These are phyloP conservation scores for Drosophila pseudoobscura DNA, from an alignment of 1,140 invertebrate species.

Conservation along the genomic window DNA sequence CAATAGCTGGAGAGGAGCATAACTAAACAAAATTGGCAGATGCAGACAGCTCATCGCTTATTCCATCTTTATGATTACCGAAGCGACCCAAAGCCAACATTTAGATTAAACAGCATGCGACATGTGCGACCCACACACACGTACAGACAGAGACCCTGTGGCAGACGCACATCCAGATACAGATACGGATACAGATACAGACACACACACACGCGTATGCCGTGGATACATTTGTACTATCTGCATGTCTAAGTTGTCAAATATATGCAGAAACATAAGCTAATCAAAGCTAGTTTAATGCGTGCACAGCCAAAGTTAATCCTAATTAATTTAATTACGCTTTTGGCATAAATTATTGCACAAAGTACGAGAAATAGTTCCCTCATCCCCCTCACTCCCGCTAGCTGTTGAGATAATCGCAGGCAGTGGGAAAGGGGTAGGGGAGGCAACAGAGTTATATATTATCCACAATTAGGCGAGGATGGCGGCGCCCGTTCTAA, in stretches of 20 bases:
- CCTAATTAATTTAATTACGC: slow-evolving; percentile 82
- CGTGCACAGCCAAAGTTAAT: slow-evolving; percentile 80
- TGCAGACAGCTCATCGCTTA: slow-evolving; percentile 72
- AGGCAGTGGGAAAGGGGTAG: background rate
- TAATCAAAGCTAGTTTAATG: slow-evolving; percentile 81
- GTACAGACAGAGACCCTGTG: slow-evolving; percentile 12
- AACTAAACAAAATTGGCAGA: slow-evolving; percentile 55
- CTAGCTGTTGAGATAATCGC: background rate
- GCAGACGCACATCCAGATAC: background rate
- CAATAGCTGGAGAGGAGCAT: slow-evolving; percentile 15
- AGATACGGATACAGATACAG: background rate
- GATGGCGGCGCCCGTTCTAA: slow-evolving; percentile 61
- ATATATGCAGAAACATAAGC: slow-evolving; percentile 68
- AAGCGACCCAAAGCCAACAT: slow-evolving; percentile 69
- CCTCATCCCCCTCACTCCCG: no score
- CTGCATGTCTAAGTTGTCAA: slow-evolving; percentile 67
- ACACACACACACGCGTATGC: slow-evolving; percentile 19
- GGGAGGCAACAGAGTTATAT: slow-evolving; percentile 36
- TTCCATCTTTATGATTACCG: slow-evolving; percentile 78
- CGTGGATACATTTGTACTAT: slow-evolving; percentile 62
- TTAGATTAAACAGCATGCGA: slow-evolving; percentile 71
- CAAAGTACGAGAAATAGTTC: slow-evolving; percentile 55
- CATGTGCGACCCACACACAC: slow-evolving; percentile 41
- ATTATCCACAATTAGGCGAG: slow-evolving; percentile 70
- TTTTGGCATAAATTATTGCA: slow-evolving; percentile 77